phyloP scores from a whole-genome alignment of 2,888 invertebrate species.

The Imbricaverruca yamaguchii region DNA sequence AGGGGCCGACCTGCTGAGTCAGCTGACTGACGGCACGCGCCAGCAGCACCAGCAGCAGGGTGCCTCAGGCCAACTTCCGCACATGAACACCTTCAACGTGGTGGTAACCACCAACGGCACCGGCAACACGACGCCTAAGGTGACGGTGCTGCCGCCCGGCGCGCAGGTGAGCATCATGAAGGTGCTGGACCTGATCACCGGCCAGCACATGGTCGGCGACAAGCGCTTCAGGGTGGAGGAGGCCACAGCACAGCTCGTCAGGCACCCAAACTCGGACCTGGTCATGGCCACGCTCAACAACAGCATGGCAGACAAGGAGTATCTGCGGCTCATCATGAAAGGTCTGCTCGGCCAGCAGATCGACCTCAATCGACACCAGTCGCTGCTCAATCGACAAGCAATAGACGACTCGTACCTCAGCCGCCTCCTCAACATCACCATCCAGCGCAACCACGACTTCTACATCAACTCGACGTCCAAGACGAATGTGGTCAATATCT shows the following conservation, averaged over 20 bases:
- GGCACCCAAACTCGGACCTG: background rate
- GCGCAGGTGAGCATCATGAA: background rate
- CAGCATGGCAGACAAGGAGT: background rate
- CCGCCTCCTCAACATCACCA: background rate
- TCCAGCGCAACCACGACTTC: background rate
- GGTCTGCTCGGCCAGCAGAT: background rate
- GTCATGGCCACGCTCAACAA: background rate
- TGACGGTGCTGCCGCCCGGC: slow-evolving; percentile 15
- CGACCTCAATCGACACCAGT: background rate
- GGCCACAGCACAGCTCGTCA: slow-evolving; percentile 6
- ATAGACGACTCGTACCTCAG: slow-evolving; percentile 3
- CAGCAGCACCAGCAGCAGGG: background rate
- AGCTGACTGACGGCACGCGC: background rate
- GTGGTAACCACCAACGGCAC: background rate
- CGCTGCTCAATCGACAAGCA: background rate
- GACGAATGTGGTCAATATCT: slow-evolving; percentile 1
- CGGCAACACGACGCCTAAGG: background rate
- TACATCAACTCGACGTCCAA: slow-evolving; percentile 3
- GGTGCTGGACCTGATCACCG: background rate
- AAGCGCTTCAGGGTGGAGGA: slow-evolving; percentile 1
- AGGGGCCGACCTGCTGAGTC: background rate
- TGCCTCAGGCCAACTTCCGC: background rate
- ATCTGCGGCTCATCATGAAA: background rate
- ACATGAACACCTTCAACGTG: slow-evolving; percentile 14
- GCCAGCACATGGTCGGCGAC: background rate